Conservation (phyloP, 2,888 invertebrate species). For the Eustalomyia histrio region DNA sequence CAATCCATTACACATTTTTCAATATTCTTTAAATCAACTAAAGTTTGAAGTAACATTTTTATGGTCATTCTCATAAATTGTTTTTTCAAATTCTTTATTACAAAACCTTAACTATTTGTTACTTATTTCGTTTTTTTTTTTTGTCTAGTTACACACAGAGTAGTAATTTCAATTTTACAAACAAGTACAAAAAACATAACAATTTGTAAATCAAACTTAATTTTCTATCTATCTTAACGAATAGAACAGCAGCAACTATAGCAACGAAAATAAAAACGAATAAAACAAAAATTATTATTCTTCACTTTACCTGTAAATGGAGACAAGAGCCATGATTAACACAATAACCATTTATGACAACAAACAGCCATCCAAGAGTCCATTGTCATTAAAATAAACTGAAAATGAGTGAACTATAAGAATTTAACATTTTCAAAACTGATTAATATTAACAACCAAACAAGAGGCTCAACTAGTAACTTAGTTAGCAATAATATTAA, state of each 20-base stretch:
- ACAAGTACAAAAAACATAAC: slow-evolving; percentile 46
- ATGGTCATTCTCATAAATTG: neutral
- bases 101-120: neutral
- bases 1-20: too few species aligned
- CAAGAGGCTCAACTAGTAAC: neutral
- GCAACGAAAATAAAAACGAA: neutral
- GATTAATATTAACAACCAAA: slow-evolving; percentile 53
- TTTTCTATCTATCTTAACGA: slow-evolving; percentile 16
- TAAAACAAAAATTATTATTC: slow-evolving; percentile 30
- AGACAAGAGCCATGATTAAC: slow-evolving; percentile 51
- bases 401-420: slow-evolving; percentile 62
- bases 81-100: neutral
- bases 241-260: neutral
- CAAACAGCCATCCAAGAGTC: slow-evolving; percentile 57
- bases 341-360: slow-evolving; percentile 65
- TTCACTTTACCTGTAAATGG: slow-evolving; percentile 28
- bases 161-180: slow-evolving; percentile 29
- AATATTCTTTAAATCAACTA: neutral
- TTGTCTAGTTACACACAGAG: neutral
- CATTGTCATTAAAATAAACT: slow-evolving; percentile 64
- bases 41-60: neutral
- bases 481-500: slow-evolving; percentile 13
- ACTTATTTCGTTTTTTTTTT: neutral
- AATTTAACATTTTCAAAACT: slow-evolving; percentile 56
- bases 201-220: slow-evolving; percentile 63